Base-by-base conservation (phyloP, 2,888 invertebrate genomes). In the Synergus laeviventris region DNA sequence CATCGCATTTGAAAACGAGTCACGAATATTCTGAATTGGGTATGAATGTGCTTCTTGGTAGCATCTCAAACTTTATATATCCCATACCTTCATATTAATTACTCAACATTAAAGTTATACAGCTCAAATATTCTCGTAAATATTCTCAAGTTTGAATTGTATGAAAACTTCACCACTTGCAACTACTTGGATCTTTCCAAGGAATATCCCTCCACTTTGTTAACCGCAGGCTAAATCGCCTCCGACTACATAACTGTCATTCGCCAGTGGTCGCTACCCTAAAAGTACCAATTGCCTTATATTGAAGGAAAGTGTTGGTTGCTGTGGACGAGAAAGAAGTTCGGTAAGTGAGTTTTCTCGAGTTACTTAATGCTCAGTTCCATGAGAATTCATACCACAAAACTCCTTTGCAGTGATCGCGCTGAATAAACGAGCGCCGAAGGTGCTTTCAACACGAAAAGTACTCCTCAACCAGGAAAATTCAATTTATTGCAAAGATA, bases 331-430 rank as follows among this genome's bases (percentile, higher is more conserved):
- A 49, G 49, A 70, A 70, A 70, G 70, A 70, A 70, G 70, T 70
- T 70, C 16, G 49, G 24, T 70, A 70, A 45, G 70, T 24, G 70
- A 70, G 49, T 49, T 70, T 56, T 24, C 45, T 31, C 1, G 45
- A 70, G 70, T 70, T 49, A 70, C 70, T 70, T 70, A 49, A 70
- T 70, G 70, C 49, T n/a, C 70, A 70, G 49, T 70, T 70, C 70
- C 45, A 49, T 70, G 70, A 66, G 70, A 70, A 70, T 70, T 70
- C 70, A 70, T 70, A 49, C 49, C 70, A 36, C 70, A 70, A 45
- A 70, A 70, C 70, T 70, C 70, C 31, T n/a, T 70, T 70, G 70
- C 70, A 70, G 70, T 70, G 70, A 49, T 70, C 70, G 70, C 70
- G 42, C 70, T 70, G 70, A 70, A 70, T 70, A 70, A 49, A 70